Evolutionary conservation across 2,113 vertebrate genomes (phyloP).

Genomic region (Phalacrocorax aristotelis): DNA sequence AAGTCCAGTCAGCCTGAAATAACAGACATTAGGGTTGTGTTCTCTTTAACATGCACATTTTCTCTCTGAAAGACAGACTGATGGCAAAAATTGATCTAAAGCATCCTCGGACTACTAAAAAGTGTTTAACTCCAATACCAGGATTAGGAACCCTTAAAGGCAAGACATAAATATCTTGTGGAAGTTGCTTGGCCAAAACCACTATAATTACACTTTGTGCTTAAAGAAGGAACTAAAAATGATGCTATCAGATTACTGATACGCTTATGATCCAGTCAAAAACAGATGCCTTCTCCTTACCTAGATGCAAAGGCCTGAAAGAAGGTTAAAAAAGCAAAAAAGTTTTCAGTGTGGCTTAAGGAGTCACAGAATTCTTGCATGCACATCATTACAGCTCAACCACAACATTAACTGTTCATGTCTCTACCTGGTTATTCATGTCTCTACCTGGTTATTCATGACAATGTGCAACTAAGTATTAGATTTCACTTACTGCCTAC

Average conservation of each 20-base stretch:
- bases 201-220: background rate
- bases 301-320: background rate
- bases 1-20: background rate
- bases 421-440: background rate
- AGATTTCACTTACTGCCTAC: background rate
- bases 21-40: background rate
- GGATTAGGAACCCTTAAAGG: background rate
- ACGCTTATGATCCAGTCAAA: background rate
- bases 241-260: background rate
- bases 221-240: background rate
- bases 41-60: background rate
- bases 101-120: background rate
- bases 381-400: background rate
- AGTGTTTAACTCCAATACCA: background rate
- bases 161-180: background rate
- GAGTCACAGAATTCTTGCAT: background rate
- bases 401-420: background rate
- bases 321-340: background rate
- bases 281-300: background rate
- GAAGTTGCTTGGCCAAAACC: background rate
- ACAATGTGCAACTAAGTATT: background rate
- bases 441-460: background rate
- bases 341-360: background rate
- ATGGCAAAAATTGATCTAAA: background rate
- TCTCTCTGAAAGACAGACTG: background rate